Conservation (phyloP, 2,797 vertebrate species). For the Sebastes baramenuke region DNA sequence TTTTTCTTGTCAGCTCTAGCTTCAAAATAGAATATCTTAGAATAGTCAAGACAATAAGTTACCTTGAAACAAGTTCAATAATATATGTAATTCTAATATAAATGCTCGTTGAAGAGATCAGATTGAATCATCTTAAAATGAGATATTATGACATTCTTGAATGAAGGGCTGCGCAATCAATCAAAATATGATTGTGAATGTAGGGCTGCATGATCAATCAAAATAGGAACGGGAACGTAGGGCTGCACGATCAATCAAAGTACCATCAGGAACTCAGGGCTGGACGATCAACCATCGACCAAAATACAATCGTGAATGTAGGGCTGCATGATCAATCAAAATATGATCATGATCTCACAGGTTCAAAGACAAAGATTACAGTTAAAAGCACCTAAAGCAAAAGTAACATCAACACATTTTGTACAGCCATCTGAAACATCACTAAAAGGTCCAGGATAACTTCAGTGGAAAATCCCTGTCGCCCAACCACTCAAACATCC, state of each 20-base stretch:
- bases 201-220: fast-evolving
- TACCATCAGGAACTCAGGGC: no score
- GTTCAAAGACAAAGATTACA: not conserved
- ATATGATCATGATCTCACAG: not conserved
- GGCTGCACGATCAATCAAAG: no score
- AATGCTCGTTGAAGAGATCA: not conserved
- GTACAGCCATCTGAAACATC: not conserved
- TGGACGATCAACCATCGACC: no score
- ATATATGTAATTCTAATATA: not conserved
- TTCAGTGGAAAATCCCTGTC: not conserved
- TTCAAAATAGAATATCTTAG: not conserved
- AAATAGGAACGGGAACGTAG: no score
- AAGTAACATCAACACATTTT: not conserved
- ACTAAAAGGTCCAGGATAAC: not conserved
- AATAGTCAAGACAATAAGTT: not conserved
- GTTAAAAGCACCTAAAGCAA: not conserved
- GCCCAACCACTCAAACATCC: not conserved
- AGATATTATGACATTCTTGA: not conserved
- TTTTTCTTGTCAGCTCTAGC: not conserved
- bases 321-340: not conserved
- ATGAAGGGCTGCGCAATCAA: not conserved
- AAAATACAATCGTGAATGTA: not conserved
- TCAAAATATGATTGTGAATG: not conserved
- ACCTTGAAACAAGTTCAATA: not conserved
- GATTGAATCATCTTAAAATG: not conserved